Base-by-base conservation (phyloP, 2,888 invertebrate species). In the Oscheius sp. region DNA sequence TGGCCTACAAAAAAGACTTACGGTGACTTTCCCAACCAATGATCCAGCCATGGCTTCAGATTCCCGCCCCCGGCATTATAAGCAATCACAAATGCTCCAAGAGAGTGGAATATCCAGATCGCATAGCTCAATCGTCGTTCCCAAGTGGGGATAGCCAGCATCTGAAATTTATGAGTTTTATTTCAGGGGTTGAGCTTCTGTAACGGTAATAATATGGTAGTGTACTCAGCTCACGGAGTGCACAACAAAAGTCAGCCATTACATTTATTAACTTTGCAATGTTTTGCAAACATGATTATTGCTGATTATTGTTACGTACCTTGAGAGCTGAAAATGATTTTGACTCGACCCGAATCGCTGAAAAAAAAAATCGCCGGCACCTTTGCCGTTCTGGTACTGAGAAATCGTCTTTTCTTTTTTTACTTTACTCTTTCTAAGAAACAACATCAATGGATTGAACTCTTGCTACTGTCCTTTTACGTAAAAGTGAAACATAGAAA, bases 101-200 rank as follows among this genome's bases (percentile, higher is more conserved):
- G 37, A 7, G 84, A 84, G 76, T 87, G 86, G 7, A 76, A 73
- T 29, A 84, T 77, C 83, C 84, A 87, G 5, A 87, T 74, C 33
- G 76, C 47, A 66, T 82, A 84, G 48, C 82, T 84, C 7, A 85
- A 42, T 60, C 72, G 47, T 32, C 75, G 47, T 53, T 82, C 82
- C 63, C 73, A 76, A 59, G 37, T 58, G 13, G 79, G 78, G 42
- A 72, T 55, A 1, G 55, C 33, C 5, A 21, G 53, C 68, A 68
- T 68, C 68, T 68, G 55, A 33, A 68, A 53, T 29, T 21, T 21
- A 51, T 33, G 11, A 11, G 29, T 53, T 53, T 29, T 53, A 29
- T 21, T 5, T 53, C 53, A 53, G 53, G 32, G 35, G 2, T 21
- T 21, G 21, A 21, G 21, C 21, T 21, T 21, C 21, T 21, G 21